Evolutionary conservation across 92 coral and sea anemone species (phyloP).

Genomic region (Micromussa lordhowensis): DNA sequence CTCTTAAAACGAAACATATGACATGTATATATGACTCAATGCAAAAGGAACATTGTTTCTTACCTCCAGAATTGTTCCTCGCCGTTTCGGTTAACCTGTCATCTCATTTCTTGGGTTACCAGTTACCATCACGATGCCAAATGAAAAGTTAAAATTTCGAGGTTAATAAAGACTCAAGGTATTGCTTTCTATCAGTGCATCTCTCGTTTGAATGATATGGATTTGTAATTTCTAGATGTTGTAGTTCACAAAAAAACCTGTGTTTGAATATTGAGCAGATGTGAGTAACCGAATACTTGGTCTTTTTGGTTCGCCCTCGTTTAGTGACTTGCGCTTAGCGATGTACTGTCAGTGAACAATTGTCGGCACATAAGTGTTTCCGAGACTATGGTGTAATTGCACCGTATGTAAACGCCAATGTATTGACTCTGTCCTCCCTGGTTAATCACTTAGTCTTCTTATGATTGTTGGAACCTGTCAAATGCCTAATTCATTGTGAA

Average conservation of each 20-base stretch:
- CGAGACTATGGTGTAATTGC: not conserved
- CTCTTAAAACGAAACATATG: not conserved
- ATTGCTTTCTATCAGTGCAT: not conserved
- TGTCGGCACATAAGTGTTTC: not conserved
- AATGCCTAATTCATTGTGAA: not conserved
- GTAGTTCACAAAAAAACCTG: constrained; percentile 7
- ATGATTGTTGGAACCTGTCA: not conserved
- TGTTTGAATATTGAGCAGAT: constrained; percentile 34
- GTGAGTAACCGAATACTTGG: constrained; percentile 14
- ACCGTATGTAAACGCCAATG: not conserved
- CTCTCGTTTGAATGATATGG: not conserved
- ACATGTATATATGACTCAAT: not conserved
- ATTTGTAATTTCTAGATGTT: not conserved
- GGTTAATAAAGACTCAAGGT: not conserved
- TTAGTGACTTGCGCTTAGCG: not conserved
- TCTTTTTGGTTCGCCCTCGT: not conserved
- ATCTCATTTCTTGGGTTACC: not conserved
- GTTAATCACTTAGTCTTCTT: not conserved
- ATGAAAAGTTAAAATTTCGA: not conserved
- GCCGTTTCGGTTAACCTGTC: not conserved
- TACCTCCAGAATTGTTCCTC: not conserved
- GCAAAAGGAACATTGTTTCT: not conserved
- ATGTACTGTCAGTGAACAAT: not conserved
- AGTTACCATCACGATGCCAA: no score
- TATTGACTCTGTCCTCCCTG: not conserved